These are phyloP conservation scores for Bos javanicus DNA, from an alignment of 2,113 vertebrate species.

Conservation along the genomic window DNA sequence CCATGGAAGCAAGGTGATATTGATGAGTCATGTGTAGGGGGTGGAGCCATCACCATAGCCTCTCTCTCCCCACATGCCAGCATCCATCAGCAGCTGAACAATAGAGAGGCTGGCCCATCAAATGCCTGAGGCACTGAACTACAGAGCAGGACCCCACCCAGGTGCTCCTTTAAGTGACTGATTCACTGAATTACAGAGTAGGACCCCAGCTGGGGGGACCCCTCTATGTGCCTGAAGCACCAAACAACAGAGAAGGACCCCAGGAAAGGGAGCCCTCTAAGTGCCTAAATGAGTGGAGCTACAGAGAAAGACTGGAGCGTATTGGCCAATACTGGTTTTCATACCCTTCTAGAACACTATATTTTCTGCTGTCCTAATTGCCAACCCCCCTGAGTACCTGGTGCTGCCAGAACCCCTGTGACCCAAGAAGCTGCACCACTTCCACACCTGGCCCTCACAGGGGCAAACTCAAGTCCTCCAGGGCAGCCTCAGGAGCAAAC, in stretches of 20 bases:
- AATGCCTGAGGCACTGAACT: neutral
- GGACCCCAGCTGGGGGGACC: neutral
- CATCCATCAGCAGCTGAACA: rapidly evolving
- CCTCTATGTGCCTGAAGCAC: neutral
- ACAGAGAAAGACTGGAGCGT: neutral
- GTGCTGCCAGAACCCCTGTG: neutral
- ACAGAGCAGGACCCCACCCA: neutral
- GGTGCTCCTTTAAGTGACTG: neutral
- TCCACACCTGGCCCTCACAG: neutral
- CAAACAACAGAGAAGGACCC: neutral
- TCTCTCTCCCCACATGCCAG: neutral
- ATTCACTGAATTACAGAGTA: neutral
- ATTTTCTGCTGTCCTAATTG: neutral
- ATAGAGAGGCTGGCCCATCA: neutral
- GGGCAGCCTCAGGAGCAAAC: neutral
- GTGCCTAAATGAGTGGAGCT: neutral
- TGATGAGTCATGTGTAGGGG: neutral
- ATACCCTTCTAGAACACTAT: neutral
- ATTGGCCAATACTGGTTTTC: neutral
- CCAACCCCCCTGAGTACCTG: neutral
- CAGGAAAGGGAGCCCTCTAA: neutral
- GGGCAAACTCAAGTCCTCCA: neutral
- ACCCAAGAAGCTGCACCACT: neutral
- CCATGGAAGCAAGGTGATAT: neutral
- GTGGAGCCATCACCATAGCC: neutral